These are phyloP conservation scores for Apodemia mormo DNA, from an alignment of 2,888 invertebrate genomes.

Conservation along the genomic window DNA sequence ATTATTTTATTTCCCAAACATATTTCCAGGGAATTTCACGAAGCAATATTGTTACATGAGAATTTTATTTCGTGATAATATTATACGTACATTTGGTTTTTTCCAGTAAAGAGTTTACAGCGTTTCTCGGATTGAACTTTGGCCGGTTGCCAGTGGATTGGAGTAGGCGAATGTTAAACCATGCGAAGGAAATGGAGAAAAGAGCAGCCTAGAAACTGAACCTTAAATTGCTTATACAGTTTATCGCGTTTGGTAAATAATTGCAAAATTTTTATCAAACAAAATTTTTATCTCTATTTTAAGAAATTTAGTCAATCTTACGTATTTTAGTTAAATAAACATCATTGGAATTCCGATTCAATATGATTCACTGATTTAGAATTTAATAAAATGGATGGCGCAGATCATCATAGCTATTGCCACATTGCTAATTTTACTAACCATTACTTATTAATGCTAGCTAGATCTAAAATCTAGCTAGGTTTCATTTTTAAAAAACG, in stretches of 20 bases:
- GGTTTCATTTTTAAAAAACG: no score
- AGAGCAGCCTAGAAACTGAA: slow-evolving; percentile 23
- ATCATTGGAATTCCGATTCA: no score
- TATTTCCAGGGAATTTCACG: background rate
- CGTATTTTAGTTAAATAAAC: no score
- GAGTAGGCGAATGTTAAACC: slow-evolving; percentile 29
- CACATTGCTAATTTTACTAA: no score
- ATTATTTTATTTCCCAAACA: background rate
- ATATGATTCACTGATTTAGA: no score
- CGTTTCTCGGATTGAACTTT: slow-evolving; percentile 34
- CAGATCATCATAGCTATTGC: no score
- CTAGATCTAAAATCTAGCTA: no score
- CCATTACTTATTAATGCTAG: no score
- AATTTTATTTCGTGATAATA: slow-evolving; percentile 18
- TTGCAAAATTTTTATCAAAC: background rate
- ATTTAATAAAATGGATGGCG: no score
- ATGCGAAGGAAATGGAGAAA: slow-evolving; percentile 18
- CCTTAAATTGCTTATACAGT: slow-evolving; percentile 25
- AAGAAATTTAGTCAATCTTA: no score
- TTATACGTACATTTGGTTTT: slow-evolving; percentile 12
- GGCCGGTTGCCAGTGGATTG: slow-evolving; percentile 31
- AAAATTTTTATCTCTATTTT: background rate
- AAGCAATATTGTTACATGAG: slow-evolving; percentile 5
- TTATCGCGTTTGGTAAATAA: slow-evolving; percentile 9
- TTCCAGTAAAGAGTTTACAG: slow-evolving; percentile 26